These are phyloP conservation scores for Drosophila novamexicana DNA, from an alignment of 1,140 invertebrate genomes.

Conservation along the genomic window DNA sequence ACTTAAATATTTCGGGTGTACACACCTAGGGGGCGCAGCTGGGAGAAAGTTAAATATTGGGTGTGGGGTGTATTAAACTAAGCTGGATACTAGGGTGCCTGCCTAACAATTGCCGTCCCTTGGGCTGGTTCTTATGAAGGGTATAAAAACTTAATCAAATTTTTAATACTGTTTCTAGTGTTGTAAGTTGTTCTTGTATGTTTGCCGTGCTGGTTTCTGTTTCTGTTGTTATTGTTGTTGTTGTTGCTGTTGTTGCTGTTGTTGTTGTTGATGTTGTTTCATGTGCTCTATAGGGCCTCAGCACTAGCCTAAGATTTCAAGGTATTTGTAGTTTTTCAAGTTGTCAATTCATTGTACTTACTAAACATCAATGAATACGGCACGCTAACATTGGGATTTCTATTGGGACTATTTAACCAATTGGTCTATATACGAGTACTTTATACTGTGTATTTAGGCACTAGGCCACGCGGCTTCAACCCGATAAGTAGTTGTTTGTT, in stretches of 20 bases:
- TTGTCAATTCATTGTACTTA: conserved; percentile 56
- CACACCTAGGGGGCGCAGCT: conserved; percentile 16
- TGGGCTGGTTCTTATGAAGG: conserved; percentile 54
- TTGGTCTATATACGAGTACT: conserved; percentile 28
- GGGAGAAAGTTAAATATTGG: conserved; percentile 20
- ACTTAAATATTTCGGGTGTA: conserved; percentile 56
- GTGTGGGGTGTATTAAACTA: conserved; percentile 20
- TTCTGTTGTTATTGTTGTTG: conserved; percentile 23
- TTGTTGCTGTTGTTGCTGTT: conserved; percentile 39
- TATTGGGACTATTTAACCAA: conserved; percentile 37
- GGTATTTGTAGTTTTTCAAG: not conserved
- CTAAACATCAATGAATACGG: conserved; percentile 64
- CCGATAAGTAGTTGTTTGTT: conserved; percentile 18
- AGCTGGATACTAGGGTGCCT: conserved; percentile 6
- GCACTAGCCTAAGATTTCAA: conserved; percentile 59
- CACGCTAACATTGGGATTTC: conserved; percentile 40
- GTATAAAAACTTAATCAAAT: conserved; percentile 71
- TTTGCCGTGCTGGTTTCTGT: conserved; percentile 4
- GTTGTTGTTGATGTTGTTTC: conserved; percentile 51
- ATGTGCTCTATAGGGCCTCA: conserved; percentile 75
- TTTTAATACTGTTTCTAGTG: conserved; percentile 16
- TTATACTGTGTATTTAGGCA: conserved; percentile 6
- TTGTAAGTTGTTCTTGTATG: not conserved
- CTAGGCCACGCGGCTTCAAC: conserved; percentile 5
- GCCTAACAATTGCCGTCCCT: conserved; percentile 25